Percentiles rank a stretch among this genome's conserved stretches.
Evolutionary conservation across 2,113 vertebrate genomes (phyloP).

Genomic region (Rhegmatorhina hoffmannsi): DNA sequence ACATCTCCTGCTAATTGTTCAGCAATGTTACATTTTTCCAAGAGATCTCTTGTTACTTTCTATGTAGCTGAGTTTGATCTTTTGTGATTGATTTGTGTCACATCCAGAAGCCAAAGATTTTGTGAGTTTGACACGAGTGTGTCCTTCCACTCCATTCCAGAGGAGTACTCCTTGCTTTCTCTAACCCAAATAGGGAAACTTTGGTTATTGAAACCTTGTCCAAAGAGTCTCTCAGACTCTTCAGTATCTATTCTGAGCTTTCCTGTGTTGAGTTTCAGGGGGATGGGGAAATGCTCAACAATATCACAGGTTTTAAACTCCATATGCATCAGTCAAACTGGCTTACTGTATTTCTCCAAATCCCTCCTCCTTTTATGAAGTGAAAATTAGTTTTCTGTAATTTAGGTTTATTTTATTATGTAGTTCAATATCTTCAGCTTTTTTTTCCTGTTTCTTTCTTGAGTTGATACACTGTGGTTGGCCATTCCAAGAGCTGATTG

Average conservation of each 20-base stretch:
- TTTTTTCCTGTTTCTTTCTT: background rate
- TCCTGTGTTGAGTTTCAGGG: background rate
- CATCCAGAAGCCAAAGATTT: background rate
- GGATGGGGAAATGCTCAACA: background rate
- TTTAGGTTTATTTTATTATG: background rate
- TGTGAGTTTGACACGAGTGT: background rate
- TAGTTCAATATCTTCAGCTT: background rate
- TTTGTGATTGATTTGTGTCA: background rate
- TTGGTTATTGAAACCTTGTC: background rate
- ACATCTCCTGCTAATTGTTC: background rate
- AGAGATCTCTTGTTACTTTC: background rate
- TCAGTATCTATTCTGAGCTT: background rate
- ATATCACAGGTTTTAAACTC: background rate
- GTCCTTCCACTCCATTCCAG: background rate
- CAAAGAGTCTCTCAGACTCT: background rate
- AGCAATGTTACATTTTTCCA: background rate
- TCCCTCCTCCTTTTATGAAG: background rate
- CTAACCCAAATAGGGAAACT: background rate
- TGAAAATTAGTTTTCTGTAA: background rate
- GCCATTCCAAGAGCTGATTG: background rate
- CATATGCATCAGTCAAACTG: background rate
- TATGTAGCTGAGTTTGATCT: background rate
- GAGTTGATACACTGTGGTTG: background rate
- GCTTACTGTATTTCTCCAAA: background rate
- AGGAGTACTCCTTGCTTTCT: background rate